These are phyloP conservation scores for Brenthis daphne DNA, from an alignment of 2,888 invertebrate genomes.

Conservation along the genomic window DNA sequence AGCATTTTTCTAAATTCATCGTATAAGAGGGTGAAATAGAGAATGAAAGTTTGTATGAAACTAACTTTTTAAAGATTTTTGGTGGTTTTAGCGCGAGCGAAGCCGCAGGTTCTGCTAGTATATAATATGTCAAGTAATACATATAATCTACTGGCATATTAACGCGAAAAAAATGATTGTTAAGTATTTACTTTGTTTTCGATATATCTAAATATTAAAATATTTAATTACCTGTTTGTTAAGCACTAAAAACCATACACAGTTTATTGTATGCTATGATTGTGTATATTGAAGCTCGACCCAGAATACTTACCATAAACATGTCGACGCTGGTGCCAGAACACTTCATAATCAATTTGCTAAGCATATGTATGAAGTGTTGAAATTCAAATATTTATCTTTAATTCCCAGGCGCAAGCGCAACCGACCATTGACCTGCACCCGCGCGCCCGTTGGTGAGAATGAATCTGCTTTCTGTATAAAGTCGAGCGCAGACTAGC, in stretches of 20 bases:
- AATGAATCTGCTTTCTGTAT: slow-evolving; percentile 66
- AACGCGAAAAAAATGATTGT: not conserved
- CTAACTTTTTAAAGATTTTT: no score
- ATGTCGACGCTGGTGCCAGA: slow-evolving; percentile 53
- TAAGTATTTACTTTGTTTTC: not conserved
- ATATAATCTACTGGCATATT: no score
- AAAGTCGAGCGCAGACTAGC: slow-evolving; percentile 31
- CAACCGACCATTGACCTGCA: slow-evolving; percentile 78
- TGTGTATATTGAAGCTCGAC: slow-evolving; percentile 41
- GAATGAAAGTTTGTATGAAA: no score
- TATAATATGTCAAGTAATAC: no score
- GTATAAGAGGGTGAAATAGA: no score
- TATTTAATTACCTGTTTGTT: slow-evolving; percentile 16
- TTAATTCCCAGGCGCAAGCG: slow-evolving; percentile 74
- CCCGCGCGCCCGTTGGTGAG: slow-evolving; percentile 49
- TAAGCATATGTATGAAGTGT: slow-evolving; percentile 80
- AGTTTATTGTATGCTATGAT: slow-evolving; percentile 20
- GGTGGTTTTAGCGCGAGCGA: no score
- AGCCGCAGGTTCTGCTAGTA: no score
- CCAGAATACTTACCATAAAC: slow-evolving; percentile 59
- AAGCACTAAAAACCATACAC: slow-evolving; percentile 21
- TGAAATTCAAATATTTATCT: slow-evolving; percentile 81
- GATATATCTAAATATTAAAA: not conserved
- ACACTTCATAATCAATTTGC: slow-evolving; percentile 75
- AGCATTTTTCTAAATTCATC: no score